phyloP scores from a whole-genome alignment of 1,140 invertebrate species.

The Drosophila santomea region DNA sequence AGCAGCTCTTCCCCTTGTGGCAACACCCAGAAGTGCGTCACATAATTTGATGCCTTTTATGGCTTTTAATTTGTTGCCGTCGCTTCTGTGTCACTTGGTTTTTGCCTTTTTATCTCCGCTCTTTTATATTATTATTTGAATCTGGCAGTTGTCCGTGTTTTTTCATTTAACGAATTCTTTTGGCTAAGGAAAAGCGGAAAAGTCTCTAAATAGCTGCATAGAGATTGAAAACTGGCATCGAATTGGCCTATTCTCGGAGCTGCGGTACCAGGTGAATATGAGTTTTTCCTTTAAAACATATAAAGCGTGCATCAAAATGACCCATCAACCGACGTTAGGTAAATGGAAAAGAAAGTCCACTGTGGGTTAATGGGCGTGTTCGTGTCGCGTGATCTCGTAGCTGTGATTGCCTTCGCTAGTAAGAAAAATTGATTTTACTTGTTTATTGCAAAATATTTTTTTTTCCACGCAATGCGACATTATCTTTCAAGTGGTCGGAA shows the following conservation, averaged over 20 bases:
- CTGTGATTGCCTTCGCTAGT: constrained; percentile 46
- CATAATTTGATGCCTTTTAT: constrained; percentile 82
- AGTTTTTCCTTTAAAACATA: not conserved
- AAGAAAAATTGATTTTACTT: constrained; percentile 69
- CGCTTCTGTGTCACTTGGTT: constrained; percentile 41
- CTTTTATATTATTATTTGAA: constrained; percentile 47
- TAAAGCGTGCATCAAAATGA: constrained; percentile 1
- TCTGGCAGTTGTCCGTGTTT: constrained; percentile 37
- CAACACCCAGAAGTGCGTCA: constrained; percentile 69
- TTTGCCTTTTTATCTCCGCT: constrained; percentile 27
- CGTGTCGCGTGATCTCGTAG: constrained; percentile 30
- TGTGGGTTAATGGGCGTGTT: constrained; percentile 32
- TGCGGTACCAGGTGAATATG: constrained; percentile 3
- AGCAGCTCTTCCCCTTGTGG: constrained; percentile 27
- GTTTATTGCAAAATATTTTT: constrained; percentile 66
- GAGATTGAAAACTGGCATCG: constrained; percentile 26
- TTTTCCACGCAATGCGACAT: too few species aligned
- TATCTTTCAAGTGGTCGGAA: constrained; percentile 8
- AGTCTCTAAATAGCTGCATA: constrained; percentile 10
- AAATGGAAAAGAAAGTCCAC: constrained; percentile 5
- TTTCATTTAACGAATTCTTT: constrained; percentile 57
- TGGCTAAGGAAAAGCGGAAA: constrained; percentile 23
- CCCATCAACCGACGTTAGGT: not conserved
- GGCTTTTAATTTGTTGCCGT: constrained; percentile 78
- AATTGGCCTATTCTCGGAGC: constrained; percentile 16